Evolutionary conservation across 92 coral and sea anemone genomes (phyloP).

Genomic region (Actinostola sp.): DNA sequence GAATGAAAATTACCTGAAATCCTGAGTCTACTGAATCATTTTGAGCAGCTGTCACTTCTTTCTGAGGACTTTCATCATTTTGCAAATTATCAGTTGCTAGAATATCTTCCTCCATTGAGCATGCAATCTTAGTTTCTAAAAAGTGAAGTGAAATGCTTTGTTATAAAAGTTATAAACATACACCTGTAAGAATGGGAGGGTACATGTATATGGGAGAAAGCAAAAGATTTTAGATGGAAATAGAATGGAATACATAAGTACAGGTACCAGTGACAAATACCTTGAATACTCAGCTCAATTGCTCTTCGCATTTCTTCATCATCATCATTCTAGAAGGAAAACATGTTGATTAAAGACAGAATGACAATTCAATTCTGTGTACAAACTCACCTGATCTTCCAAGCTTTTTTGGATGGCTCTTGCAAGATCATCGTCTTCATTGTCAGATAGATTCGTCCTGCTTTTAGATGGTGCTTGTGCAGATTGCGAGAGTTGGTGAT

Average conservation of each 20-base stretch:
- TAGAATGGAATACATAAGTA: too few species aligned
- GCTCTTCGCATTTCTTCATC: slow-evolving; percentile 70
- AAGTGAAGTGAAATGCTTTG: not conserved
- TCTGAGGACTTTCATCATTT: slow-evolving; percentile 4
- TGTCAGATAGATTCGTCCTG: slow-evolving; percentile 20
- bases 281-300: slow-evolving; percentile 76
- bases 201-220: too few species aligned
- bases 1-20: slow-evolving; percentile 47
- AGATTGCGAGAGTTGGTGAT: not conserved
- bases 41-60: not conserved
- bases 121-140: slow-evolving; percentile 5
- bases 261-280: too few species aligned
- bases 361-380: not conserved
- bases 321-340: too few species aligned
- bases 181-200: too few species aligned
- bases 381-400: slow-evolving; percentile 60
- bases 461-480: not conserved
- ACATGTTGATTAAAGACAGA: too few species aligned
- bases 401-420: slow-evolving; percentile 76
- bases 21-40: slow-evolving; percentile 46
- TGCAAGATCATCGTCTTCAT: slow-evolving; percentile 61
- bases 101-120: not conserved
- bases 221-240: not conserved
- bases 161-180: too few species aligned
- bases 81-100: not conserved